Evolutionary conservation across 2,113 vertebrate species (phyloP).

Genomic region (Cisticola juncidis): DNA sequence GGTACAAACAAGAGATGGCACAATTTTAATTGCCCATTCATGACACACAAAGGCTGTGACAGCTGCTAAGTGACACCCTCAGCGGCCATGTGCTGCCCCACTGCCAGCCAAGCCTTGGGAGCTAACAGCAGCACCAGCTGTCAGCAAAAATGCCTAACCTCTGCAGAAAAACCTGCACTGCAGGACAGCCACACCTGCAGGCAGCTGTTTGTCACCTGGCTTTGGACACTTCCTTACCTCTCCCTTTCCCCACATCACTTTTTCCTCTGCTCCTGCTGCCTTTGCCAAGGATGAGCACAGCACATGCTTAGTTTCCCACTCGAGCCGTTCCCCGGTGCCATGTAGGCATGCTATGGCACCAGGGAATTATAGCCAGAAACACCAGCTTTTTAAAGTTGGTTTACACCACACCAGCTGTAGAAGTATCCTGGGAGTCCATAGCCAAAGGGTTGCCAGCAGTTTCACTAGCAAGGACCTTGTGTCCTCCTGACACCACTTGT

Average conservation of each 20-base stretch:
- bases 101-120: not conserved
- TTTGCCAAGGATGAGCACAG: not conserved
- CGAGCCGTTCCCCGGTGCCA: accelerated
- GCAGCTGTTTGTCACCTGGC: not conserved
- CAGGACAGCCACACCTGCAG: slow-evolving; percentile 12
- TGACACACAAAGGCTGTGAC: not conserved
- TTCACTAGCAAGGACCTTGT: accelerated
- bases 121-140: not conserved
- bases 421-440: not conserved
- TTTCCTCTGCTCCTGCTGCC: not conserved
- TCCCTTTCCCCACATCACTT: not conserved
- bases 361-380: not conserved
- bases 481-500: not conserved
- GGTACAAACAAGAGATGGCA: not conserved
- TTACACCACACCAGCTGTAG: not conserved
- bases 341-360: not conserved
- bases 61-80: not conserved
- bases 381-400: not conserved
- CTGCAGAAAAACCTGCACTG: not conserved
- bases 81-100: not conserved
- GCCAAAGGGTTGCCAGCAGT: not conserved
- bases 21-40: slow-evolving; percentile 16
- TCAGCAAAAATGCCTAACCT: not conserved
- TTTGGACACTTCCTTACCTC: not conserved
- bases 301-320: not conserved